Percentiles rank a stretch among this genome's conserved stretches.
Conservation (phyloP, 2,797 vertebrate species). For the Darevskia mixta region DNA sequence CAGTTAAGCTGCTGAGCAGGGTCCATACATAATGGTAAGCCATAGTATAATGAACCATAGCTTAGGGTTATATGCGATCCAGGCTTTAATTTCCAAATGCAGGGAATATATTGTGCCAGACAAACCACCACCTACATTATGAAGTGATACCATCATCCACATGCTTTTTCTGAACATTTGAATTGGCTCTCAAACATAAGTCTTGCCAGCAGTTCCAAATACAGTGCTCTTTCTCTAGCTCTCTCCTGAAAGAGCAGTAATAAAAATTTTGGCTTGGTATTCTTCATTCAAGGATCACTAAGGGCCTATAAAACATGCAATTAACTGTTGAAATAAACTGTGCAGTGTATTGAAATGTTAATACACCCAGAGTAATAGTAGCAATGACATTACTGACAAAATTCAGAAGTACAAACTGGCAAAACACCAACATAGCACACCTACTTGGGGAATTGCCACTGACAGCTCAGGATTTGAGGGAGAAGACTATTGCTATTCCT, state of each 20-base stretch:
- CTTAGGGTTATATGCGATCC: too few species aligned
- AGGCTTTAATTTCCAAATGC: not conserved
- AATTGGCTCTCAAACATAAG: not conserved
- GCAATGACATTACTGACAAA: slow-evolving; percentile 10
- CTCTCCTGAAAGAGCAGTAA: not conserved
- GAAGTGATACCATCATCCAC: not conserved
- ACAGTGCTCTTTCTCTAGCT: not conserved
- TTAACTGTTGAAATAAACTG: slow-evolving; percentile 22
- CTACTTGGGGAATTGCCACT: not conserved
- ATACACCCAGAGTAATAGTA: slow-evolving; percentile 10
- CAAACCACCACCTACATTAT: not conserved
- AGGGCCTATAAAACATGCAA: slow-evolving; percentile 10
- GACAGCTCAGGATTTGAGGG: not conserved
- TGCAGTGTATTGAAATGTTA: slow-evolving; percentile 16
- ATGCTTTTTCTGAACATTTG: not conserved
- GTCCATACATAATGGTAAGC: too few species aligned
- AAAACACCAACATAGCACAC: not conserved
- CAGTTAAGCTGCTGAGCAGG: too few species aligned
- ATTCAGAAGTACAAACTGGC: slow-evolving; percentile 8
- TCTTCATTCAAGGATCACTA: slow-evolving; percentile 10
- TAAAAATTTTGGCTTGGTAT: not conserved
- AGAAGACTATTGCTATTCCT: not conserved
- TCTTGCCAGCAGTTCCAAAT: not conserved
- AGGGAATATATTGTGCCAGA: not conserved
- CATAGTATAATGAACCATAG: too few species aligned